These are phyloP conservation scores for Formica selysi DNA, from an alignment of 1,140 invertebrate genomes.

Conservation along the genomic window DNA sequence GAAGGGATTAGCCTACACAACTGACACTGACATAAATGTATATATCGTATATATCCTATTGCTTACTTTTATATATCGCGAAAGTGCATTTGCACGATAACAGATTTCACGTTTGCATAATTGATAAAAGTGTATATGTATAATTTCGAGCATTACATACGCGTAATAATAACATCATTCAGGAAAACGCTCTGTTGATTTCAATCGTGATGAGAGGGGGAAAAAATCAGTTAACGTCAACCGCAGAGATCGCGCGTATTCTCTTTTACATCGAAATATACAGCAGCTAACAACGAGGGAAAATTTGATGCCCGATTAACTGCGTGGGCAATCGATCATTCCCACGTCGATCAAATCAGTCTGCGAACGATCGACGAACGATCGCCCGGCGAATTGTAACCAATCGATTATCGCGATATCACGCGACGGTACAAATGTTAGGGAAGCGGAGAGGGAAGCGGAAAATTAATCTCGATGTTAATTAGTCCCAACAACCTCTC, in stretches of 20 bases:
- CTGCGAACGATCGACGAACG: slow-evolving; percentile 58
- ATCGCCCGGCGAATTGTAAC: slow-evolving; percentile 45
- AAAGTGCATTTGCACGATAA: neutral
- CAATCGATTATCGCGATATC: slow-evolving; percentile 62
- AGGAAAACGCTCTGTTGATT: slow-evolving; percentile 1
- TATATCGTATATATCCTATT: neutral
- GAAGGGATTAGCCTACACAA: slow-evolving; percentile 33
- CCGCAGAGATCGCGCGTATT: slow-evolving; percentile 44
- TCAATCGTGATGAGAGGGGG: neutral
- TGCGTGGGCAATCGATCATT: slow-evolving; percentile 62
- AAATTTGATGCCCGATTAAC: slow-evolving; percentile 65
- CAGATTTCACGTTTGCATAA: neutral
- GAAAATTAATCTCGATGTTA: slow-evolving; percentile 55
- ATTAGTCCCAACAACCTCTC: slow-evolving; percentile 63
- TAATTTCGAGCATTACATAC: neutral
- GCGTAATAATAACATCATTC: slow-evolving; percentile 29
- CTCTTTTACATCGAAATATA: slow-evolving; percentile 56
- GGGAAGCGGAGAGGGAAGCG: neutral
- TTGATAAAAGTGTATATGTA: neutral
- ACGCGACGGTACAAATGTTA: slow-evolving; percentile 1
- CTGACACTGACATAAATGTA: slow-evolving; percentile 23
- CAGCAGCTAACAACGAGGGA: slow-evolving; percentile 40
- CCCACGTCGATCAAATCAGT: slow-evolving; percentile 63
- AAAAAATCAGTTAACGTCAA: slow-evolving; percentile 61
- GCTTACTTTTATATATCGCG: neutral